Evolutionary conservation across 2,113 vertebrate genomes (phyloP).

Genomic region (Xenotilapia leptura): DNA sequence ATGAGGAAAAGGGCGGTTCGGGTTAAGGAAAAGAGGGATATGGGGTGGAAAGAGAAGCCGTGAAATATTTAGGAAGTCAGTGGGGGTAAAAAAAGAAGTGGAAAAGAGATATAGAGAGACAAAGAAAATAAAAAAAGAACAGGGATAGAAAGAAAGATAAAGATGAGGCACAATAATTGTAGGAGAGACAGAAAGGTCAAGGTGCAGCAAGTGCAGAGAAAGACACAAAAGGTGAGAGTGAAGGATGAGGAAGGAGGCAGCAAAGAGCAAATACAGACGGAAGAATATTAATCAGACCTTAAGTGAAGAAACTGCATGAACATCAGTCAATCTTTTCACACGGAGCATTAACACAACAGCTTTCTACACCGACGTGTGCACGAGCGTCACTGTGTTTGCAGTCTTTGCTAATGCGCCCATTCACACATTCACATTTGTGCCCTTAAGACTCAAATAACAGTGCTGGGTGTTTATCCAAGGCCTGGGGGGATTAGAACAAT

Average conservation of each 20-base stretch:
- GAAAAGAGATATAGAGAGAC: neutral
- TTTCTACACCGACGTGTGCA: neutral
- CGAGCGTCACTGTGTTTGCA: neutral
- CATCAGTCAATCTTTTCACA: neutral
- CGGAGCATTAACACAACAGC: neutral
- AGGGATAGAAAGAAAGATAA: neutral
- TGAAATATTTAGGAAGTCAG: neutral
- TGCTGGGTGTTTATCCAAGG: conserved; percentile 37
- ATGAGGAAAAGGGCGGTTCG: neutral
- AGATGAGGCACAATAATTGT: neutral
- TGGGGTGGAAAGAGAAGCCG: neutral
- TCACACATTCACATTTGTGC: neutral
- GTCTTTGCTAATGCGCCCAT: conserved; percentile 6
- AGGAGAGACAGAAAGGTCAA: neutral
- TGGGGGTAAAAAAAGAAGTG: neutral
- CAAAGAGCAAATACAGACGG: neutral
- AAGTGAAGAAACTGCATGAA: conserved; percentile 1
- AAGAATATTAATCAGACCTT: conserved; percentile 10
- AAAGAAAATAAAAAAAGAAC: neutral
- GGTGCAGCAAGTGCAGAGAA: neutral
- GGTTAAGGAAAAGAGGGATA: neutral
- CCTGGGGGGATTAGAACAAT: conserved; percentile 30
- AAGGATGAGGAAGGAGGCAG: neutral
- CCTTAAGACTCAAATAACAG: conserved; percentile 51
- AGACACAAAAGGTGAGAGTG: neutral